Base-by-base conservation (phyloP, 2,888 invertebrate species). In the Ganaspis brasiliensis region DNA sequence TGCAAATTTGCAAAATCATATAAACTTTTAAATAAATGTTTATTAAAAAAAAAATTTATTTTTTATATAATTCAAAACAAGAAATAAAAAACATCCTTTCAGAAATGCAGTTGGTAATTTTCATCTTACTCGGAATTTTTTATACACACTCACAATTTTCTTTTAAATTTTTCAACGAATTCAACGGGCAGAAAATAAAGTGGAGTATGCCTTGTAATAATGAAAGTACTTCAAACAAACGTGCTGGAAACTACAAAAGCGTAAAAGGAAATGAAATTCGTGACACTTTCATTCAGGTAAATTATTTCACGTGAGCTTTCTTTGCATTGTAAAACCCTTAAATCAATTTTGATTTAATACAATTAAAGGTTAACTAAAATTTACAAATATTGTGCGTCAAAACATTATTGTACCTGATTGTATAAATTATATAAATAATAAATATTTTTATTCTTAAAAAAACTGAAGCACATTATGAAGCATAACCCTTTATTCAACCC, bases 91-190 rank as follows among this genome's bases (percentile, higher is more conserved):
- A n/a, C n/a, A n/a, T n/a, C n/a, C 6, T 49, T 16, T 49, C n/a
- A 4, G 16, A 16, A 52, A 61, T 35, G 0, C 35, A 37, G 16
- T 61, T 12, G 16, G 35, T 31, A 10, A 4, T n/a, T 59, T n/a
- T 35, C 16, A 61, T 35, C 3, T 3, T 9, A n/a, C 61, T 61
- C 19, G 35, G 35, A 19, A 61, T 61, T 61, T 35, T 16, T 16
- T 16, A 19, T 14, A 61, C 61, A 6, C 16, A 35, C 61, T 61
- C 14, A 14, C 35, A 9, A 35, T 59, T 59, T 61, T 35, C 35
- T n/a, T 31, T 61, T 61, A 61, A 61, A 61, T 35, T 61, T 61
- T 16, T 35, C 35, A 35, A 61, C 61, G 19, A 61, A 61, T 61
- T 35, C 61, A 61, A 61, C 16, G 61, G 16, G 61, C 35, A 9